Base-by-base conservation (phyloP, 2,113 vertebrate genomes). In the Ahaetulla prasina region DNA sequence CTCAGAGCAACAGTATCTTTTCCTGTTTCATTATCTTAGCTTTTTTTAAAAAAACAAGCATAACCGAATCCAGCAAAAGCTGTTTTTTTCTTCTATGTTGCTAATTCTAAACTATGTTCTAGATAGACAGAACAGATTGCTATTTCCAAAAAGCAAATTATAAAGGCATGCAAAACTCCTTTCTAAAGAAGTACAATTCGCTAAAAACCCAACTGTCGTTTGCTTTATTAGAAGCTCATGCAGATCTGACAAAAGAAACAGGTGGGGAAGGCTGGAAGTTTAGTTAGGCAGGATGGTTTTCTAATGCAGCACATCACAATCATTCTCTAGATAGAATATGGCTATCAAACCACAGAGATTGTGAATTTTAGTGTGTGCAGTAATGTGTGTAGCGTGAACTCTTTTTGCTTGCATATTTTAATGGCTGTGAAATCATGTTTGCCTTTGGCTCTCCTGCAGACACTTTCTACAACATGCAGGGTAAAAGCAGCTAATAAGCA, bases 381-480 rank as follows among this genome's bases (percentile, higher is more conserved):
- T 43, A 52, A 84, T 49, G 57, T n/a, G 30, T 68, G 50, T 63
- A 25, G 68, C 89, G 11, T 45, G 49, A 57, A 7, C 43, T 45
- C 0, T 0, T 25, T 63, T 85, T 93, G 80, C 85, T 94, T 74
- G 93, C 0, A 88, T 50, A 89, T 93, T 93, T 91, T 89, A 92
- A 93, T 92, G 91, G 85, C 89, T 92, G 88, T 55, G 93, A 94
- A 88, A 23, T 93, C 88, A 25, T 0, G 90, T 93, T 94, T 93
- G 88, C 50, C 55, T 55, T 92, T 39, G 80, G n/a, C 91, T 93
- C 94, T 97, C 96, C 95, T 97, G 95, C 93, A 96, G 96, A 95
- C 94, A 94, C 90, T 95, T 90, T 94, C 93, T 96, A 96, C 95
- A 95, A 95, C 96, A 97, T 97, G 96, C 95, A 96, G 95, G 93